Conservation (phyloP, 2,113 vertebrate genomes). For the Otolemur garnettii region DNA sequence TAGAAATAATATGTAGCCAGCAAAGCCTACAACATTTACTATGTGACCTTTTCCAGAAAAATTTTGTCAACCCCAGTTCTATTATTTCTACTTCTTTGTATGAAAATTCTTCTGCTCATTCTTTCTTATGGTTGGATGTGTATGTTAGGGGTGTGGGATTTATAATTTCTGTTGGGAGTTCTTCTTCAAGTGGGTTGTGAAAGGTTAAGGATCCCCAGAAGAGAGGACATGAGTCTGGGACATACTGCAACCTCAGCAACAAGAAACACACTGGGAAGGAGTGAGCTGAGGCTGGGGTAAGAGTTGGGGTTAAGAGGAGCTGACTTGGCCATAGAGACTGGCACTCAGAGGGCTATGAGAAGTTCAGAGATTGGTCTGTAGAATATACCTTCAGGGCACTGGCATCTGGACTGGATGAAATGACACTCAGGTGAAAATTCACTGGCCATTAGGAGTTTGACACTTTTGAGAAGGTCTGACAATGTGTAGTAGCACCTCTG, state of each 20-base stretch:
- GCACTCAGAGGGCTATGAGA: not conserved
- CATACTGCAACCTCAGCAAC: not conserved
- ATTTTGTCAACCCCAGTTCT: not conserved
- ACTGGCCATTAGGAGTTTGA: not conserved
- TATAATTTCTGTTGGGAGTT: not conserved
- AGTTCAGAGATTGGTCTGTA: not conserved
- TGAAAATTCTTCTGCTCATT: not conserved
- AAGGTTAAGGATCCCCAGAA: not conserved
- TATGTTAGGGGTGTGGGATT: not conserved
- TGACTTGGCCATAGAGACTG: not conserved
- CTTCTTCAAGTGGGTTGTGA: not conserved
- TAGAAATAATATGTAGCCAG: not conserved
- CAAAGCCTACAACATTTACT: not conserved
- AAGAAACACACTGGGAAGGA: not conserved
- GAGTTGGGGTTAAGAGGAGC: not conserved
- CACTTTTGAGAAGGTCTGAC: not conserved
- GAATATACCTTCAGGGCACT: not conserved
- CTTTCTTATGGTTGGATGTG: not conserved
- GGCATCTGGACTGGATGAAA: not conserved
- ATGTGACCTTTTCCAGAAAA: not conserved
- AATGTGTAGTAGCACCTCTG: not conserved
- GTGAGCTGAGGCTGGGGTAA: not conserved
- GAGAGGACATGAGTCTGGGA: not conserved
- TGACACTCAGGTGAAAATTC: not conserved
- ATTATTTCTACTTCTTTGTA: conserved; percentile 5